Conservation (phyloP, 2,797 vertebrate genomes). For the Pseudochirops cupreus region DNA sequence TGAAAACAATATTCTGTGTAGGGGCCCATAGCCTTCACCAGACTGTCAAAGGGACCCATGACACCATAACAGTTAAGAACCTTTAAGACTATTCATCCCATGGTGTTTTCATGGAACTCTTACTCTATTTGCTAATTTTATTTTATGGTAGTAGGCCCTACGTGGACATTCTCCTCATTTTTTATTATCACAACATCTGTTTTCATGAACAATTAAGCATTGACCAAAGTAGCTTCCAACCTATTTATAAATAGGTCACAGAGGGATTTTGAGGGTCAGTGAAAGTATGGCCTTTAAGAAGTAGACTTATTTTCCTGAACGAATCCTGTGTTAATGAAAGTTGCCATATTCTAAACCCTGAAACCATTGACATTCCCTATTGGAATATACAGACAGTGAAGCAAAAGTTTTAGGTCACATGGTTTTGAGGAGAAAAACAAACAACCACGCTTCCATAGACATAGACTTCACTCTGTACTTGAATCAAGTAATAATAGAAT, state of each 20-base stretch:
- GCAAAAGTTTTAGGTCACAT: slow-evolving; percentile 30
- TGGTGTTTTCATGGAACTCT: background rate
- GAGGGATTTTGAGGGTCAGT: background rate
- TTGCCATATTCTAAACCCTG: background rate
- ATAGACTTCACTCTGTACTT: background rate
- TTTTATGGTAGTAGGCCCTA: background rate
- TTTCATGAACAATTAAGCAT: background rate
- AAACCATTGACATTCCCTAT: background rate
- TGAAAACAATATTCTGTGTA: background rate
- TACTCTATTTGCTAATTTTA: background rate
- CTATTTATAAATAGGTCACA: background rate
- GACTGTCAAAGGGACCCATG: background rate
- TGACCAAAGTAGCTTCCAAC: background rate
- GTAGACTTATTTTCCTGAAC: background rate
- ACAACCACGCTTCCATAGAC: slow-evolving; percentile 7
- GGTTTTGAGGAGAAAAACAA: slow-evolving; percentile 21
- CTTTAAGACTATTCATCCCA: background rate
- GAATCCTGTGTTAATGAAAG: background rate
- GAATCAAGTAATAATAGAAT: background rate
- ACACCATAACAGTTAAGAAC: background rate
- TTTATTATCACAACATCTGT: background rate
- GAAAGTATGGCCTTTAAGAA: background rate
- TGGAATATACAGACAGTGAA: slow-evolving; percentile 5
- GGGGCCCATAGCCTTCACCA: background rate
- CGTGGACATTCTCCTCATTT: background rate